phyloP scores from a whole-genome alignment of 1,140 invertebrate genomes.

The Drosophila subpulchrella region DNA sequence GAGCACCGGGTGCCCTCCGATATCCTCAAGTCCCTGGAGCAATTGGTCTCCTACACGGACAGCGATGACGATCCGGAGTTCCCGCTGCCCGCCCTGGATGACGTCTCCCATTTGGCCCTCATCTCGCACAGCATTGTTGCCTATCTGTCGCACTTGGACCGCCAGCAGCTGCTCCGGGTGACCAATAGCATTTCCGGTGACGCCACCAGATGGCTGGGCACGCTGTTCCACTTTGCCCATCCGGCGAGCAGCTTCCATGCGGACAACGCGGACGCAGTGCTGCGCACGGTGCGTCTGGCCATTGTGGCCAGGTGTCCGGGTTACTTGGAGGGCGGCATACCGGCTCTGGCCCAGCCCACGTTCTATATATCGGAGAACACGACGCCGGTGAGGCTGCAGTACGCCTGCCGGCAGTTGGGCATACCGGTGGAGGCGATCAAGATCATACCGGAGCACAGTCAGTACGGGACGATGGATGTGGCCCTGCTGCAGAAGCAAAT shows the following conservation, averaged over 20 bases:
- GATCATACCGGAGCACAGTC: slow-evolving; percentile 92
- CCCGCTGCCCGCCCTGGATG: slow-evolving; percentile 78
- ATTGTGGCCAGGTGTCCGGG: slow-evolving; percentile 82
- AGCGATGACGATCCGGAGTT: slow-evolving; percentile 82
- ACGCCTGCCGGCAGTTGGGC: slow-evolving; percentile 85
- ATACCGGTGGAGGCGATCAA: slow-evolving; percentile 93
- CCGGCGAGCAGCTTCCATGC: slow-evolving; percentile 78
- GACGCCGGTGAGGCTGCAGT: slow-evolving; percentile 77
- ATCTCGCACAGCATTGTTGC: slow-evolving; percentile 84
- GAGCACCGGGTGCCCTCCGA: slow-evolving; percentile 79
- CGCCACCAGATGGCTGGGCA: slow-evolving; percentile 79
- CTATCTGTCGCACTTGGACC: slow-evolving; percentile 77
- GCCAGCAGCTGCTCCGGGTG: slow-evolving; percentile 72
- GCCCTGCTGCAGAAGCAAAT: slow-evolving; percentile 92
- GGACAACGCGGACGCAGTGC: slow-evolving; percentile 74
- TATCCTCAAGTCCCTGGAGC: slow-evolving; percentile 76
- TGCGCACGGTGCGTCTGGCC: slow-evolving; percentile 74
- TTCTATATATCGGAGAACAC: slow-evolving; percentile 83
- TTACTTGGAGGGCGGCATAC: slow-evolving; percentile 81
- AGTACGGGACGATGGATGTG: slow-evolving; percentile 92
- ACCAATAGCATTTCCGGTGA: slow-evolving; percentile 78
- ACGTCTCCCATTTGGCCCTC: slow-evolving; percentile 82
- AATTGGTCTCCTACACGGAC: slow-evolving; percentile 78
- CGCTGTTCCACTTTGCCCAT: slow-evolving; percentile 74
- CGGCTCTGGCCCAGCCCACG: slow-evolving; percentile 77